phyloP scores from a whole-genome alignment of 2,888 invertebrate species.

The Alcis repandata region DNA sequence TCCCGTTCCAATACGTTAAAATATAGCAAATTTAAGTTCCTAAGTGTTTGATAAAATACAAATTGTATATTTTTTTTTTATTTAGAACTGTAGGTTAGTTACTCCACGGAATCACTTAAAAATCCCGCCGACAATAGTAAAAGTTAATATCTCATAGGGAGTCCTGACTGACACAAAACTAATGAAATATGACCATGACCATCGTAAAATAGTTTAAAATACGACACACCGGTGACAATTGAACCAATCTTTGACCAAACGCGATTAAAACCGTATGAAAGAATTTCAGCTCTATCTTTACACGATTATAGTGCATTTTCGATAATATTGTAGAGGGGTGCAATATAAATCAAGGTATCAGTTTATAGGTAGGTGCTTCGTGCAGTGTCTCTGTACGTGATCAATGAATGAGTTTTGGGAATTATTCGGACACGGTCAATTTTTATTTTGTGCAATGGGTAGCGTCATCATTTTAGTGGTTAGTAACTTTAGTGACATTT shows the following conservation, averaged over 20 bases:
- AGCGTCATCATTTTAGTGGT: conserved; percentile 31
- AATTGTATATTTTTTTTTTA: background rate
- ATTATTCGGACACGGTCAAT: conserved; percentile 56
- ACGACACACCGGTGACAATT: conserved; percentile 70
- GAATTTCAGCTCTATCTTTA: conserved; percentile 43
- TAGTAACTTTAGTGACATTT: conserved; percentile 25
- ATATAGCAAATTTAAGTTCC: no score
- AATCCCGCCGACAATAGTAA: conserved; percentile 44
- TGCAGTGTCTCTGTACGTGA: conserved; percentile 66
- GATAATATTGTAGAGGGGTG: conserved; percentile 31
- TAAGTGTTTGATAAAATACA: no score
- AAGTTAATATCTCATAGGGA: conserved; percentile 57
- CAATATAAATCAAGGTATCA: conserved; percentile 56
- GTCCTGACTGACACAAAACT: conserved; percentile 57
- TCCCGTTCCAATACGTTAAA: no score
- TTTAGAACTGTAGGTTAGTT: no score
- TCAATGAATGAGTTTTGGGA: conserved; percentile 77
- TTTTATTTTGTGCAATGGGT: conserved; percentile 47
- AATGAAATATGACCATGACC: conserved; percentile 73
- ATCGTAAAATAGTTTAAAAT: conserved; percentile 77
- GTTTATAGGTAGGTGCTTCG: conserved; percentile 65
- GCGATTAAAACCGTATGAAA: conserved; percentile 33
- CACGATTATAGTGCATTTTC: conserved; percentile 18
- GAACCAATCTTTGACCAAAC: conserved; percentile 68
- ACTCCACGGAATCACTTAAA: conserved; percentile 9